Percentiles rank a stretch among this genome's conserved stretches.
Evolutionary conservation across 2,797 vertebrate species (phyloP).

Genomic region (Hypotaenidia philippensis): DNA sequence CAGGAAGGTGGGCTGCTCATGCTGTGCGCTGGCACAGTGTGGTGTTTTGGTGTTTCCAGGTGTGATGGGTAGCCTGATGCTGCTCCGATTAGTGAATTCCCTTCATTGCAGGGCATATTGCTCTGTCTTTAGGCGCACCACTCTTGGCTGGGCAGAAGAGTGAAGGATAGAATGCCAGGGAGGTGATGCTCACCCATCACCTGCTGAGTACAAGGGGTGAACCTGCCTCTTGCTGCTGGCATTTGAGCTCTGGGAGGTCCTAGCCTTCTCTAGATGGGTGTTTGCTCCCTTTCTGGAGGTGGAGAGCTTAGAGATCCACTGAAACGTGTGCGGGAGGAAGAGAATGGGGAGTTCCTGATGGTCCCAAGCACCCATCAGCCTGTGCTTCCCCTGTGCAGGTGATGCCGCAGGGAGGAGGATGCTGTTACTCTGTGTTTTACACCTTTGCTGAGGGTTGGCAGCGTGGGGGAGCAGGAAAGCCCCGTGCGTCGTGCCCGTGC

Average conservation of each 20-base stretch:
- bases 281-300: neutral
- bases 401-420: neutral
- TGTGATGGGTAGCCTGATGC: neutral
- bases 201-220: neutral
- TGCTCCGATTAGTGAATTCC: neutral
- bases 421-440: accelerated
- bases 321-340: neutral
- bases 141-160: accelerated
- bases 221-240: neutral
- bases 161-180: neutral
- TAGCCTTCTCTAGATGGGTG: accelerated
- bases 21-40: accelerated
- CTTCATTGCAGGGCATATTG: neutral
- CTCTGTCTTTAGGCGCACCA: neutral
- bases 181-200: accelerated
- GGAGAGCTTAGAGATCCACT: neutral
- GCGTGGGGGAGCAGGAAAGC: neutral
- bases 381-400: neutral
- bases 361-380: neutral
- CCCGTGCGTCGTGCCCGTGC: accelerated
- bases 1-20: neutral
- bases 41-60: neutral
- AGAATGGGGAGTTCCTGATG: neutral
- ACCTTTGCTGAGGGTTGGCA: neutral
- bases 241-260: neutral